Evolutionary conservation across 2,888 invertebrate species (phyloP), one percentile per base, ranked within the genome.

Genomic region (Hirtodrosophila alboralis): DNA sequence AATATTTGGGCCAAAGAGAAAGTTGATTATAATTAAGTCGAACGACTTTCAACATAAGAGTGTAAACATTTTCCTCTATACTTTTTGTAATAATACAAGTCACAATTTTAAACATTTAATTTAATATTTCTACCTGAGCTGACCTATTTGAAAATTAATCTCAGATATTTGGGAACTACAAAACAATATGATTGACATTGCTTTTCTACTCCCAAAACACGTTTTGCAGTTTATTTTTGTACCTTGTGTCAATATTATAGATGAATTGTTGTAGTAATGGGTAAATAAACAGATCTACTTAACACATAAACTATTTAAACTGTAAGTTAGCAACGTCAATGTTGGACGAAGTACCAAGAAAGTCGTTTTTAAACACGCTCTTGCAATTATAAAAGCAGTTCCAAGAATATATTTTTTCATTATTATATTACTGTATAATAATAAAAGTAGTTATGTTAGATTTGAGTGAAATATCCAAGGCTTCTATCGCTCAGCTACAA

Each of bases 1-100:
- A 45, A 72, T 53, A 41, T 38, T 41, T 33, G 9, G n/a, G 2
- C 8, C 8, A n/a, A 34, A 41, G 73, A 51, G 68, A 72, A 72
- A 72, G 67, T 44, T 34, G 14, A 43, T 16, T 27, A 13, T 13
- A 10, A 3, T 27, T 7, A 37, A 37, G 14, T 61, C 62, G 62
- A n/a, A n/a, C 44, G 47, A 53, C 18, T 38, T 62, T 62, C 62
- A 30, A 41, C 33, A 12, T 9, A 48, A 31, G 31, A 23, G 6
- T 60, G 26, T 12, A 37, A 16, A 7, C 13, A 36, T 37, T 44
- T 16, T 6, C 26, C 2, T 4, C 12, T 16, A 14, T 8, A 3
- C 7, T 31, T 9, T 7, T 10, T 2, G 5, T 21, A 31, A 4
- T 23, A 23, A n/a, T n/a, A n/a, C n/a, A n/a, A n/a, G n/a, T n/a